phyloP scores from a whole-genome alignment of 1,140 invertebrate species.

The Lepidostoma basale region DNA sequence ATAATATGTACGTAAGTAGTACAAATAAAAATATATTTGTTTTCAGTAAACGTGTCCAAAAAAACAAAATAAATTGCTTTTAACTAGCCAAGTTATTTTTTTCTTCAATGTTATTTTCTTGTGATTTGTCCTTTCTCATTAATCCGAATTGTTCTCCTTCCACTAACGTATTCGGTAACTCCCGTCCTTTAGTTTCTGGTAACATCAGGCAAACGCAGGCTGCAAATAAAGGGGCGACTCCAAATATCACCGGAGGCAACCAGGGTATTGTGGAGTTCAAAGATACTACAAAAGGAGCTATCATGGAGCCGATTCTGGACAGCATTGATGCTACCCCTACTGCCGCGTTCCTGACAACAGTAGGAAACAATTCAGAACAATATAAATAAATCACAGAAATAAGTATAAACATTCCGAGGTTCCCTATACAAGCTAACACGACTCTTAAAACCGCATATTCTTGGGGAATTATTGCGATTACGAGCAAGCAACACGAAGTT shows the following conservation, averaged over 20 bases:
- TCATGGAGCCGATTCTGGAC: slow-evolving; percentile 69
- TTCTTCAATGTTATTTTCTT: no score
- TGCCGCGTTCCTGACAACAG: slow-evolving; percentile 69
- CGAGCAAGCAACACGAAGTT: slow-evolving; percentile 67
- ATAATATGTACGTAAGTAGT: no score
- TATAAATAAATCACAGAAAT: slow-evolving; percentile 69
- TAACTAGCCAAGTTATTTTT: no score
- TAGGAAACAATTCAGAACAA: slow-evolving; percentile 72
- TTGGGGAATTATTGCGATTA: slow-evolving; percentile 62
- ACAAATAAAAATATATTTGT: no score
- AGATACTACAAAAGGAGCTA: slow-evolving; percentile 68
- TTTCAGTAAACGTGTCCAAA: no score
- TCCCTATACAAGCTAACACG: slow-evolving; percentile 64
- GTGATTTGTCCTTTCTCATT: slow-evolving; percentile 43
- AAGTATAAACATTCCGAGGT: slow-evolving; percentile 65
- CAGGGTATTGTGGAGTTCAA: slow-evolving; percentile 56
- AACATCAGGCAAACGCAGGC: slow-evolving; percentile 67
- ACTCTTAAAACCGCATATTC: slow-evolving; percentile 10
- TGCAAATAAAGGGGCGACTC: slow-evolving; percentile 66
- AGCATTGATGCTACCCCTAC: slow-evolving; percentile 67
- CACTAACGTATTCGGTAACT: slow-evolving; percentile 56
- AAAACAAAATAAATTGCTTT: no score
- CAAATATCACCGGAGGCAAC: slow-evolving; percentile 74
- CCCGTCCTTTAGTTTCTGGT: slow-evolving; percentile 63
- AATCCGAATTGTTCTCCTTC: slow-evolving; percentile 67